Evolutionary conservation across 2,797 vertebrate species (phyloP).

Genomic region (Chromis chromis): DNA sequence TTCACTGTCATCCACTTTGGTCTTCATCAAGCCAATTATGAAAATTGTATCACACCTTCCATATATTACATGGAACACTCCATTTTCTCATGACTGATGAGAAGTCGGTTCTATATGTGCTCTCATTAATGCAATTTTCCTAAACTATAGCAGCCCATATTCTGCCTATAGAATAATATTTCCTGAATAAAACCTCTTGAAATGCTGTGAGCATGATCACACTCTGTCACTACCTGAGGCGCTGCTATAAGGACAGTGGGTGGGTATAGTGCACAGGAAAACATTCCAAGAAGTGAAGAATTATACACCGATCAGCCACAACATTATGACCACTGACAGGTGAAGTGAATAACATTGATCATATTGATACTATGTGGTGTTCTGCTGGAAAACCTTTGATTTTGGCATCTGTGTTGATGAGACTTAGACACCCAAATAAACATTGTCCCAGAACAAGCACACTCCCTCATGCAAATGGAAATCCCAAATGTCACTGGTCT

Average conservation of each 20-base stretch:
- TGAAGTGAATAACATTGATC: no score
- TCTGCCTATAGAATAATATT: constrained; percentile 10
- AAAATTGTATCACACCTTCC: constrained; percentile 23
- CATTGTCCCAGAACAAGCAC: no score
- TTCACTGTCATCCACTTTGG: constrained; percentile 40
- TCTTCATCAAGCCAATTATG: constrained; percentile 52
- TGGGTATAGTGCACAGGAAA: constrained; percentile 22
- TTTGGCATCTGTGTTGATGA: no score
- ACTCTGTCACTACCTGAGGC: constrained; percentile 28
- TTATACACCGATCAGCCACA: no score
- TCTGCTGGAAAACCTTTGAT: no score
- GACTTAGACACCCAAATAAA: no score
- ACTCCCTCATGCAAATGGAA: no score
- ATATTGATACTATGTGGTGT: no score
- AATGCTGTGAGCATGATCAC: constrained; percentile 37
- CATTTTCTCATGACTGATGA: constrained; percentile 5
- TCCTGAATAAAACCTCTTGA: constrained; percentile 27
- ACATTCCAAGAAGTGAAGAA: constrained; percentile 11
- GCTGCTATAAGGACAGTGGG: constrained; percentile 16
- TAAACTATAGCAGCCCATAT: background rate
- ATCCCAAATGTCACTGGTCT: no score
- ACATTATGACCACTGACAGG: no score
- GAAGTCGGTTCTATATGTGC: background rate
- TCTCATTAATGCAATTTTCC: constrained; percentile 13
- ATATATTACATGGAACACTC: constrained; percentile 4